These are phyloP conservation scores for Blennius ocellaris DNA, from an alignment of 2,113 vertebrate species.

Conservation along the genomic window DNA sequence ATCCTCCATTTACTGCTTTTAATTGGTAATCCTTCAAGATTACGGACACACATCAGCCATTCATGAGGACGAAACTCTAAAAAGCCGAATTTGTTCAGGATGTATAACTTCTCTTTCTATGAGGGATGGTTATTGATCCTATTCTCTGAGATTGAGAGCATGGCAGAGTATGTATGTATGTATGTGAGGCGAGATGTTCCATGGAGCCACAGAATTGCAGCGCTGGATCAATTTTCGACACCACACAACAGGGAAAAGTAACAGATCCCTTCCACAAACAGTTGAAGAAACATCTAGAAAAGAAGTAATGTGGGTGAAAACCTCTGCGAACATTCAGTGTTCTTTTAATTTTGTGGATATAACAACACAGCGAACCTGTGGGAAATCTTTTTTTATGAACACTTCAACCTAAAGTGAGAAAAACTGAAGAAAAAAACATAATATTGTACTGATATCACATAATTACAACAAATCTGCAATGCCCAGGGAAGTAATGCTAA, in stretches of 20 bases:
- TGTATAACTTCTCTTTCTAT: slow-evolving; percentile 13
- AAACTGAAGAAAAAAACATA: neutral
- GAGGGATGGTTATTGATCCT: slow-evolving; percentile 63
- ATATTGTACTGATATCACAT: too few species aligned
- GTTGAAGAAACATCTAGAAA: neutral
- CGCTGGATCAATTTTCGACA: slow-evolving; percentile 46
- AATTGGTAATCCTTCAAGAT: too few species aligned
- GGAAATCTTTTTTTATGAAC: too few species aligned
- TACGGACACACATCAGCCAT: too few species aligned
- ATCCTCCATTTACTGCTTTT: too few species aligned
- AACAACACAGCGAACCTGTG: neutral
- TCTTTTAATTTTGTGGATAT: neutral
- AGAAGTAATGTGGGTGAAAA: neutral
- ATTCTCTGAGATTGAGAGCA: slow-evolving; percentile 26
- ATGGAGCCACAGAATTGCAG: slow-evolving; percentile 7
- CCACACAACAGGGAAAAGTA: slow-evolving; percentile 6
- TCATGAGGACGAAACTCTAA: neutral
- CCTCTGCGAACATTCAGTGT: neutral
- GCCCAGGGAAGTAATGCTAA: too few species aligned
- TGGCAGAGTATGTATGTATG: slow-evolving; percentile 8
- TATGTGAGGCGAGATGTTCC: neutral
- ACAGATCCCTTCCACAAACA: neutral
- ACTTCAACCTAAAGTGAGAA: too few species aligned
- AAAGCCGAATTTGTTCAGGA: slow-evolving; percentile 15
- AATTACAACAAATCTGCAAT: too few species aligned